phyloP scores from a whole-genome alignment of 1,140 invertebrate species.

The Asobara japonica region DNA sequence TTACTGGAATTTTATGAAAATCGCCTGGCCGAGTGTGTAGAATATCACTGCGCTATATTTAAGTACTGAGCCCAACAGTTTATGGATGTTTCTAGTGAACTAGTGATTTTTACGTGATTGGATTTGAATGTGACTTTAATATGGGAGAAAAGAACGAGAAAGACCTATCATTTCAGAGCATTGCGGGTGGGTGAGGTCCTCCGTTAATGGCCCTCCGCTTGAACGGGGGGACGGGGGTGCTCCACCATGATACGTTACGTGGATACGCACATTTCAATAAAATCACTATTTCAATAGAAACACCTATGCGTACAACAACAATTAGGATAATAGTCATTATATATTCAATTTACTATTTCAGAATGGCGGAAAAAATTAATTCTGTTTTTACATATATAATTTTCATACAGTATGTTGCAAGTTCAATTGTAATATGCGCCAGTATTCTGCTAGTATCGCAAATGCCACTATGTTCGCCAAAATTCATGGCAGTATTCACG shows the following conservation, averaged over 20 bases:
- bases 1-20: not conserved
- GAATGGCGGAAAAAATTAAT: conserved; percentile 1
- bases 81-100: not conserved
- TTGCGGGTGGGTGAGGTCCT: no score
- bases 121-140: not conserved
- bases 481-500: not conserved
- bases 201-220: no score
- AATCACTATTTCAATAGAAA: no score
- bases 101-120: not conserved
- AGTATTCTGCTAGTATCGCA: not conserved
- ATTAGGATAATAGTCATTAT: not conserved
- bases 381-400: not conserved
- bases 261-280: no score
- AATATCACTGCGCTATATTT: not conserved
- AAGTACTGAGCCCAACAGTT: not conserved
- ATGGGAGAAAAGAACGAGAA: no score
- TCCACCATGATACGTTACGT: no score
- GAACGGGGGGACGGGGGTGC: no score
- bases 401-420: not conserved
- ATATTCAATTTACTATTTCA: not conserved
- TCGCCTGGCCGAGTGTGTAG: not conserved
- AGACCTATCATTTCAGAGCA: no score
- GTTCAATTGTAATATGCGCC: not conserved
- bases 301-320: no score
- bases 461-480: not conserved